Evolutionary conservation across 2,113 vertebrate species (phyloP).

Genomic region (Syngnathus floridae): DNA sequence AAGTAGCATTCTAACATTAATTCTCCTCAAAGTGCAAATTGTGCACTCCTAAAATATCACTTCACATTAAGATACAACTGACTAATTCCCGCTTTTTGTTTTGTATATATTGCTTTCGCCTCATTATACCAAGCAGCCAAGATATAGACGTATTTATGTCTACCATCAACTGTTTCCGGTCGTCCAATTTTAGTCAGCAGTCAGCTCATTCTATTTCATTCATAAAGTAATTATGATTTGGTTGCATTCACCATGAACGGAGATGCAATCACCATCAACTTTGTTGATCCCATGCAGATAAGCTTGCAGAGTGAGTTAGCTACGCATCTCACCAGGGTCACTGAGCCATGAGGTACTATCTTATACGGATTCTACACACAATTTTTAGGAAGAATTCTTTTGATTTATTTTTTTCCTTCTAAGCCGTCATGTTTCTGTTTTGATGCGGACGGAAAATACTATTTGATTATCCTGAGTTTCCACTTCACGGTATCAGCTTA

Average conservation of each 20-base stretch:
- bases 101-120: not conserved
- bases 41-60: no score
- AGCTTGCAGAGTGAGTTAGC: not conserved
- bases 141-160: no score
- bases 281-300: not conserved
- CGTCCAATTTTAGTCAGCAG: not conserved
- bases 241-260: not conserved
- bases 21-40: not conserved
- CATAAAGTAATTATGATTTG: not conserved
- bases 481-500: not conserved
- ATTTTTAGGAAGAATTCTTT: not conserved
- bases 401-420: not conserved
- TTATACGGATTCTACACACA: not conserved
- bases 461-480: not conserved
- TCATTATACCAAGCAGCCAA: not conserved
- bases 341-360: not conserved
- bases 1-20: not conserved
- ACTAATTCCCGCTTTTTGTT: not conserved
- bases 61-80: not conserved
- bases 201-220: not conserved
- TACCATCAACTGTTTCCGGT: not conserved
- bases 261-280: not conserved
- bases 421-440: not conserved
- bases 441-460: not conserved
- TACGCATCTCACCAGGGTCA: not conserved